A percentile compares a stretch with the other conserved stretches of the same genome.
These are phyloP conservation scores for Phyllotis vaccarum DNA, from an alignment of 2,797 vertebrate species.

Conservation along the genomic window DNA sequence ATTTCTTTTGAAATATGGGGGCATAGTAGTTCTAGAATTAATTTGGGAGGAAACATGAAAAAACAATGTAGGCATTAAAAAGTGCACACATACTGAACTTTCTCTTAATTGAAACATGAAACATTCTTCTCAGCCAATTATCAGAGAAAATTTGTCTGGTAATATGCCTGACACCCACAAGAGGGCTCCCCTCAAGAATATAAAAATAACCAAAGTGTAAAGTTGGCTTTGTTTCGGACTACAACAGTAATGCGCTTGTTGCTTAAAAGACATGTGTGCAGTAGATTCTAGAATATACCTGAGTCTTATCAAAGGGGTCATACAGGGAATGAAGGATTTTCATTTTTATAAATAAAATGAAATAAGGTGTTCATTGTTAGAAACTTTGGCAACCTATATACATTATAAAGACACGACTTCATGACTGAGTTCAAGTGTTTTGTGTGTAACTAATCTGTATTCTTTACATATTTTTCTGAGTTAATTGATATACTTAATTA, in stretches of 20 bases:
- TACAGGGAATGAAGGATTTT: background rate
- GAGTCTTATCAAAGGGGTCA: background rate
- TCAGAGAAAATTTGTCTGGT: constrained; percentile 26
- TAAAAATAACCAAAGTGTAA: constrained; percentile 39
- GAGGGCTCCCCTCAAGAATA: constrained; percentile 75
- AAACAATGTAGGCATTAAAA: background rate
- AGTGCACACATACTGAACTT: background rate
- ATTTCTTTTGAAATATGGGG: background rate
- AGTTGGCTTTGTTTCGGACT: constrained; percentile 38
- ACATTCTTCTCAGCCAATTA: background rate
- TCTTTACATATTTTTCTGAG: background rate
- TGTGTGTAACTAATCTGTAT: background rate
- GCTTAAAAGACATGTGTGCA: background rate
- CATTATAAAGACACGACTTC: background rate
- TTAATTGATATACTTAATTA: background rate
- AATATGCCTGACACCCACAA: constrained; percentile 75
- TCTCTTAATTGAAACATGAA: background rate
- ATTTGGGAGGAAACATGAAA: constrained; percentile 39
- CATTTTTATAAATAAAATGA: constrained; percentile 22
- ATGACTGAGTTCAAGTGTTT: background rate
- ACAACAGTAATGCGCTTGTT: background rate
- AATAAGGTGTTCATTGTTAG: background rate
- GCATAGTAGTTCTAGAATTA: background rate
- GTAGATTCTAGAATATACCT: background rate
- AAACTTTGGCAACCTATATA: background rate